Conservation (phyloP, 2,888 invertebrate species). For the Trilocha varians region DNA sequence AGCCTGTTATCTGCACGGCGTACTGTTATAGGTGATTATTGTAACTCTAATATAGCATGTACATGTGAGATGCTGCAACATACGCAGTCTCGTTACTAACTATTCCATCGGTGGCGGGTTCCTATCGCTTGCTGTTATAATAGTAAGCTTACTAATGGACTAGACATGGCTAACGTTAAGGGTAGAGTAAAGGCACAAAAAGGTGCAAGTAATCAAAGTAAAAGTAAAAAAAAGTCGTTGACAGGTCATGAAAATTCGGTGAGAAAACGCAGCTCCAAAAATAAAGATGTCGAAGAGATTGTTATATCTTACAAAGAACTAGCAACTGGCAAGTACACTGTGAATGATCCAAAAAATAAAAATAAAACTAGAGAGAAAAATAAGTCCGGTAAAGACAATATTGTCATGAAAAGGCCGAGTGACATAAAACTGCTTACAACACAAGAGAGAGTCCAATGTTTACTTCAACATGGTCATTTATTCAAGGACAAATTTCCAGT, state of each 20-base stretch:
- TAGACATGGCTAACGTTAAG: slow-evolving; percentile 59
- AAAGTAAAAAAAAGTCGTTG: slow-evolving; percentile 39
- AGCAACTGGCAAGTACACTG: neutral
- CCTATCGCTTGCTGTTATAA: slow-evolving; percentile 34
- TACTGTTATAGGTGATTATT: slow-evolving; percentile 62
- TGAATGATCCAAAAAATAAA: slow-evolving; percentile 7
- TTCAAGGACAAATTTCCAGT: slow-evolving; percentile 20
- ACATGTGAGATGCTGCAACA: slow-evolving; percentile 41
- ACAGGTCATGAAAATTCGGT: slow-evolving; percentile 27
- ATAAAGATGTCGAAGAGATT: neutral
- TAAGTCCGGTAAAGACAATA: neutral
- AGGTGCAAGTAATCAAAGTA: slow-evolving; percentile 33
- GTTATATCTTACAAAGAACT: neutral
- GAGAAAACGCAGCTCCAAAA: neutral
- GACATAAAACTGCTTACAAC: slow-evolving; percentile 22
- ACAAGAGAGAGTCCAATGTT: slow-evolving; percentile 28
- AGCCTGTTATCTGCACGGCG: slow-evolving; percentile 54
- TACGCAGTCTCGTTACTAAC: slow-evolving; percentile 38
- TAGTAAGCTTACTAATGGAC: slow-evolving; percentile 45
- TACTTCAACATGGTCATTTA: slow-evolving; percentile 33
- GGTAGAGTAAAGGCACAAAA: slow-evolving; percentile 46
- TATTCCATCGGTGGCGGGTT: slow-evolving; percentile 51
- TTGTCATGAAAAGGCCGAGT: slow-evolving; percentile 25
- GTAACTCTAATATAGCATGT: slow-evolving; percentile 60
- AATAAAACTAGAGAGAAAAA: neutral